Conservation (phyloP, 2,113 vertebrate species). For the Apodemus sylvaticus region DNA sequence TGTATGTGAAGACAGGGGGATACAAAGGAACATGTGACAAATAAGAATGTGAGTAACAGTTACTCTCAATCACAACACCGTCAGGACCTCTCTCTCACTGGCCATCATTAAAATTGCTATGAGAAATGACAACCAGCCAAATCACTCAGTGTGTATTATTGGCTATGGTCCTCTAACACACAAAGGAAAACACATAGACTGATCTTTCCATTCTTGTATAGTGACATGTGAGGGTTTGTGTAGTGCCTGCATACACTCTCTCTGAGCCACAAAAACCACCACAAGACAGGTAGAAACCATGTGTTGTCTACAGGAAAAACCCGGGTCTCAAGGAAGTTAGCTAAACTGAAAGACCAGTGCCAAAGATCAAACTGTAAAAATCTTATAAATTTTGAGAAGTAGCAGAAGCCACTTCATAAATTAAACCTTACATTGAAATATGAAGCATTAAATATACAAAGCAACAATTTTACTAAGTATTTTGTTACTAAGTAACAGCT, state of each 20-base stretch:
- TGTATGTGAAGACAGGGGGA: neutral
- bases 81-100: neutral
- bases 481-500: constrained; percentile 34
- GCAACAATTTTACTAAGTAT: neutral
- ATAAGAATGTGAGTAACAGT: constrained; percentile 21
- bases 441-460: constrained; percentile 38
- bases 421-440: constrained; percentile 13
- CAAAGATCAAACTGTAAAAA: neutral
- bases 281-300: constrained; percentile 16
- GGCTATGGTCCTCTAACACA: constrained; percentile 16
- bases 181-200: constrained; percentile 39
- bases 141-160: constrained; percentile 31
- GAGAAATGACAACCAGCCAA: constrained; percentile 53
- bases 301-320: constrained; percentile 47
- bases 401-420: constrained; percentile 55
- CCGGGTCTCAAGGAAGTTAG: constrained; percentile 19
- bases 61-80: constrained; percentile 14
- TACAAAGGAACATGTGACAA: constrained; percentile 41
- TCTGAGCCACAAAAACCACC: constrained; percentile 29
- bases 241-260: neutral
- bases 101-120: constrained; percentile 19
- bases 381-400: neutral
- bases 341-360: constrained; percentile 23
- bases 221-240: neutral
- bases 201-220: constrained; percentile 6